phyloP scores from a whole-genome alignment of 2,113 vertebrate genomes.

The Oreocharis arfaki region DNA sequence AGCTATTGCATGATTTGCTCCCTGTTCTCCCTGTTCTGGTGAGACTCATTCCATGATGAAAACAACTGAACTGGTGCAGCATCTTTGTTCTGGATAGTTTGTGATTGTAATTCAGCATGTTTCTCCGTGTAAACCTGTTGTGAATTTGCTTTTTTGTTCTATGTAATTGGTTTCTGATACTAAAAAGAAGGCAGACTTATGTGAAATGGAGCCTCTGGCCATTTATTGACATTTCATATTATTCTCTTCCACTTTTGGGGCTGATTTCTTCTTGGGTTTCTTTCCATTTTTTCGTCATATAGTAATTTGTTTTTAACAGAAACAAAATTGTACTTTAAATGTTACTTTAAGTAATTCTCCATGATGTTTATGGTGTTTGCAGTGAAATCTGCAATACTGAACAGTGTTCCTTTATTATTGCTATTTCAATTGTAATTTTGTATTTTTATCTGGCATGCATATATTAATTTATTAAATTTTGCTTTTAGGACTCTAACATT shows the following conservation, averaged over 20 bases:
- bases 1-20: conserved; percentile 85
- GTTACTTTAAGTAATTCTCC: conserved; percentile 76
- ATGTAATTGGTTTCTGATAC: conserved; percentile 75
- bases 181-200: conserved; percentile 53
- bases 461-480: conserved; percentile 98
- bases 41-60: conserved; percentile 77
- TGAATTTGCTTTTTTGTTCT: conserved; percentile 80
- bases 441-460: conserved; percentile 89
- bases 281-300: conserved; percentile 58
- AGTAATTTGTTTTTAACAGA: conserved; percentile 73
- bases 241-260: conserved; percentile 19
- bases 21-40: conserved; percentile 82
- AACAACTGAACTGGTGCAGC: conserved; percentile 72
- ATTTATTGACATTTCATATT: conserved; percentile 68
- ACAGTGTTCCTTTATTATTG: conserved; percentile 76
- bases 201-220: conserved; percentile 73
- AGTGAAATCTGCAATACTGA: conserved; percentile 75
- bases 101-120: conserved; percentile 88
- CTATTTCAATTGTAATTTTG: conserved; percentile 81
- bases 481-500: conserved; percentile 75
- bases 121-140: conserved; percentile 75
- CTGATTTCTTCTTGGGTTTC: conserved; percentile 65
- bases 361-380: conserved; percentile 76
- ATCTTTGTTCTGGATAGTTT: conserved; percentile 79
- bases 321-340: conserved; percentile 69